Base-by-base conservation (phyloP, 2,797 vertebrate species). In the Remorina albescens region DNA sequence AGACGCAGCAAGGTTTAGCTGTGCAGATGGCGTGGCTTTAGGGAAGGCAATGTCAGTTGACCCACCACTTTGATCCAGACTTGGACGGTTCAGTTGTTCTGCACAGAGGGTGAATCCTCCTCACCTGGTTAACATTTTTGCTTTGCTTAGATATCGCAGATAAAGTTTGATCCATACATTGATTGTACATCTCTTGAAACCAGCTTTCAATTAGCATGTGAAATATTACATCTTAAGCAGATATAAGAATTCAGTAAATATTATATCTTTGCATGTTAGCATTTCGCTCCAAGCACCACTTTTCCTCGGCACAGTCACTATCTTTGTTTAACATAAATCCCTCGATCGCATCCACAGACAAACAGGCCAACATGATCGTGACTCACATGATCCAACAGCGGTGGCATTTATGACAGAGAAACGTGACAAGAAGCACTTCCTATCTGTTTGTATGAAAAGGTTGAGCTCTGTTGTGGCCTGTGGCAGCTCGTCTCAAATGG, bases 381-480 rank as follows among this genome's bases (percentile, higher is more conserved):
- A 78, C 54, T 64, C 72, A 49, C 47, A 21, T 30, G 15, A 41
- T 19, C 50, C 44, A 9, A 44, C 56, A 23, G 59, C 0, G 34
- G 32, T 82, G 83, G 57, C 73, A 84, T 79, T 88, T 84, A 46
- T 81, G 42, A 36, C 49, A 72, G 74, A 70, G 42, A 83, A 71
- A 70, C 65, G 46, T 70, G 78, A 82, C 77, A 63, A 36, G 28
- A 8, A 57, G 59, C 62, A 71, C 41, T 68, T 75, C 75, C 80
- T 68, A 23, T 85, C 36, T 69, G 66, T 25, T 23, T 42, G 10
- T 44, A 12, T 36, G 74, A 61, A 88, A 87, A 81, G 80, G 67
- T 77, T 81, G 74, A 80, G 73, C 78, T 73, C 65, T 47, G 73
- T 57, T 73, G 74, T 67, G 23, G 75, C 65, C 59, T 72, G 55